phyloP scores from a whole-genome alignment of 2,113 vertebrate genomes.

The Eonycteris spelaea region DNA sequence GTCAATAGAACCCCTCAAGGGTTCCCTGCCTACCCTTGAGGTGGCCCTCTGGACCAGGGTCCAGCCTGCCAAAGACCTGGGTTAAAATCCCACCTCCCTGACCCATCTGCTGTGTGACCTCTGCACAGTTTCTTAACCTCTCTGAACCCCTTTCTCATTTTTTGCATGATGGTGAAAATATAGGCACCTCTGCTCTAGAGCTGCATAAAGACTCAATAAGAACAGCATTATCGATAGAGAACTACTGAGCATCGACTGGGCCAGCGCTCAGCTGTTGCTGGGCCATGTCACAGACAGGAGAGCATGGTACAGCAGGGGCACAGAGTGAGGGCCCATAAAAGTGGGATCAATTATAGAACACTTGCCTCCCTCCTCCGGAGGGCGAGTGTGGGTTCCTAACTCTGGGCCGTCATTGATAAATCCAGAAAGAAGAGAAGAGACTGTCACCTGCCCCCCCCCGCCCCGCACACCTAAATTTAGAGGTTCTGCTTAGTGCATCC shows the following conservation, averaged over 20 bases:
- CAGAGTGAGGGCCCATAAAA: not conserved
- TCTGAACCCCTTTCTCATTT: not conserved
- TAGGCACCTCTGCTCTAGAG: accelerated
- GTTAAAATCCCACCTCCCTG: not conserved
- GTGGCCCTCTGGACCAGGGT: not conserved
- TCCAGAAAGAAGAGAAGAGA: not conserved
- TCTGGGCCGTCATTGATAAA: not conserved
- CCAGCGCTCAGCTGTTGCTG: accelerated
- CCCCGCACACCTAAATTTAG: too few relatives aligned
- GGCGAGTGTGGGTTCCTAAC: too few relatives aligned
- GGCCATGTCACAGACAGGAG: not conserved
- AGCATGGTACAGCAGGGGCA: not conserved
- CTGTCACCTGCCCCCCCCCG: too few relatives aligned
- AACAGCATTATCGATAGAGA: accelerated
- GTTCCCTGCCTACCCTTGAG: not conserved
- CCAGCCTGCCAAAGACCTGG: not conserved
- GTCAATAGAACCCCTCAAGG: not conserved
- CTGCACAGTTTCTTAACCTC: not conserved
- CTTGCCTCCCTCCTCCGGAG: not conserved
- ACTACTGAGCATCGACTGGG: accelerated
- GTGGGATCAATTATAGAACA: accelerated
- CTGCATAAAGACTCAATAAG: accelerated
- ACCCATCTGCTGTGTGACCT: not conserved
- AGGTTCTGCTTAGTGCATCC: not conserved
- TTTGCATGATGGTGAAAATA: not conserved